phyloP scores from a whole-genome alignment of 2,888 invertebrate genomes.

The Aquatica leii region DNA sequence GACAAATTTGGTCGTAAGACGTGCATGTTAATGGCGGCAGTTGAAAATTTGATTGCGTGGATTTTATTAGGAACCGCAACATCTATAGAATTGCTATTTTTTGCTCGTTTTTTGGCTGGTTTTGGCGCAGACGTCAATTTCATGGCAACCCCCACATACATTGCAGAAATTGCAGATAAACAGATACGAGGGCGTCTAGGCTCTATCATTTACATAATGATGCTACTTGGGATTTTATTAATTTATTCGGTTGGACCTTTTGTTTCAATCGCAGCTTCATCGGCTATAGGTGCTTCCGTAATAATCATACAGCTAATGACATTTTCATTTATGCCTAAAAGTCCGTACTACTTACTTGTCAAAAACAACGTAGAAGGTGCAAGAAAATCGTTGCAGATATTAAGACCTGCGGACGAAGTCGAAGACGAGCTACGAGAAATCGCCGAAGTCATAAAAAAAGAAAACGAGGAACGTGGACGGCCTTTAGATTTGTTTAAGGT shows the following conservation, averaged over 20 bases:
- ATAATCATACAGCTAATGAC: constrained; percentile 49
- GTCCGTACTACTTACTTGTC: constrained; percentile 54
- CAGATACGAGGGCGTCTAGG: constrained; percentile 57
- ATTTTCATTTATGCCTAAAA: constrained; percentile 57
- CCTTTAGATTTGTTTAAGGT: constrained; percentile 54
- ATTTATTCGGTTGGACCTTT: constrained; percentile 56
- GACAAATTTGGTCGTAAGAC: constrained; percentile 7
- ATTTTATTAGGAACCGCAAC: constrained; percentile 52
- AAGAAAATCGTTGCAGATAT: too few species aligned
- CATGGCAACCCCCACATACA: constrained; percentile 58
- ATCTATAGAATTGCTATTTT: constrained; percentile 50
- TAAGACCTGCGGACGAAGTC: too few species aligned
- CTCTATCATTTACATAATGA: constrained; percentile 57
- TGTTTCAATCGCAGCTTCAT: constrained; percentile 51
- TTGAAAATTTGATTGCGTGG: constrained; percentile 53
- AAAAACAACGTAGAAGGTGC: too few species aligned
- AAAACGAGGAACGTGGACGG: constrained; percentile 4
- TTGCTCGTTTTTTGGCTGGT: constrained; percentile 55
- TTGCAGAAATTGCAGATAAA: constrained; percentile 58
- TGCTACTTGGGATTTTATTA: constrained; percentile 55
- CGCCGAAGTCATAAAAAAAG: background rate
- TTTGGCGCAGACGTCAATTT: constrained; percentile 57
- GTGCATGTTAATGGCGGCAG: constrained; percentile 53
- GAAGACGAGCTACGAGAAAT: constrained; percentile 1
- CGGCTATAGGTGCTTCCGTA: constrained; percentile 50